A percentile compares a stretch with the other conserved stretches of the same genome.
Evolutionary conservation across 2,797 vertebrate genomes (phyloP).

Genomic region (Neomorphus geoffroyi): DNA sequence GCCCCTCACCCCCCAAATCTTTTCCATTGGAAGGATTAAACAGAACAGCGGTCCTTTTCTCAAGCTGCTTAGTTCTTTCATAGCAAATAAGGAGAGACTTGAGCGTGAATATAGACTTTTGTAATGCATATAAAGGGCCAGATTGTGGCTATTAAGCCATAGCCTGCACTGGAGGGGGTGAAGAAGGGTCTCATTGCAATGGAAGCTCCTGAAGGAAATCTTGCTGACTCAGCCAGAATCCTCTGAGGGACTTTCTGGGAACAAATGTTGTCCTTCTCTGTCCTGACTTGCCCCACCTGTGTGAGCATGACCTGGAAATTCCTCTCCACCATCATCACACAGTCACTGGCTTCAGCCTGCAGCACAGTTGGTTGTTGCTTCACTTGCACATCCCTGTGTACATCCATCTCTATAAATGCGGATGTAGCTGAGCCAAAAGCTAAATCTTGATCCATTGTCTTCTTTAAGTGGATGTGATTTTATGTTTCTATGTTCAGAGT

Average conservation of each 20-base stretch:
- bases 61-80: conserved; percentile 72
- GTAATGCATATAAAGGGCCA: conserved; percentile 74
- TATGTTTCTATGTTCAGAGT: background rate
- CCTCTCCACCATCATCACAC: background rate
- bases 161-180: conserved; percentile 65
- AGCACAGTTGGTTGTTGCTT: background rate
- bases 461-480: background rate
- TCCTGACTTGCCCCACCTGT: background rate
- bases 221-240: conserved; percentile 70
- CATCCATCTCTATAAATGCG: background rate
- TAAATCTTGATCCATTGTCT: background rate
- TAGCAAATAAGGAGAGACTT: conserved; percentile 68
- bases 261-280: background rate
- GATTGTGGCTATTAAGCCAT: conserved; percentile 73
- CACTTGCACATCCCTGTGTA: background rate
- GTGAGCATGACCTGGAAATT: background rate
- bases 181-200: conserved; percentile 62
- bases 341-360: background rate
- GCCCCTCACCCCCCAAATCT: background rate
- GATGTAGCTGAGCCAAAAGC: background rate
- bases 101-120: conserved; percentile 72
- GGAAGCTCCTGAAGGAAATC: conserved; percentile 61
- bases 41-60: conserved; percentile 68
- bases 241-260: conserved; percentile 11
- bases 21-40: conserved; percentile 66